Base-by-base conservation (phyloP, 1,140 invertebrate genomes). In the Heliconius nattereri region DNA sequence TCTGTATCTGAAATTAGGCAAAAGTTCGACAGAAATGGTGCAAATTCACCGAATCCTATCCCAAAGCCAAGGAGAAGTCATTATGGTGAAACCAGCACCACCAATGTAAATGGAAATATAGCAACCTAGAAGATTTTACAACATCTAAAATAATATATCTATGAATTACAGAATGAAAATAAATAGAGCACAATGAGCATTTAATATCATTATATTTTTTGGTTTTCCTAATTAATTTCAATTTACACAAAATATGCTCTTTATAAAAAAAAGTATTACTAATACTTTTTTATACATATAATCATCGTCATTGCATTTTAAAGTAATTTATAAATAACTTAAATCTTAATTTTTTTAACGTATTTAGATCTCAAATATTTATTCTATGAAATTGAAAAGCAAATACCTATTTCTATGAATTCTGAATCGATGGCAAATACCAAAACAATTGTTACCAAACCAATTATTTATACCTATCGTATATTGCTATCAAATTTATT, bases 51-150 rank as follows among this genome's bases (percentile, higher is more conserved):
- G 79, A 95, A 95, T 88, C 94, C 94, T 8, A 94, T 95, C 86
- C 94, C 94, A 88, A 95, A 95, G 83, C 94, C 94, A 26, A 90
- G 92, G 84, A 90, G 94, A 82, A 92, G 93, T 87, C 90, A 94
- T 79, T 89, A 92, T 71, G 91, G 92, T 37, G 91, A 89, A 73
- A 80, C 87, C 6, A 89, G 81, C 75, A 87, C 89, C 66, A 88
- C 90, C 71, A 77, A 52, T 52, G 19, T 84, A 20, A 88, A 89
- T 49, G 85, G 85, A 60, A 86, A 86, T 80, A 40, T 83, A 72
- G 35, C 8, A 71, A 37, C 35, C 2, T 76, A 76, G 54, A 54
- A 45, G 16, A 26, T 20, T 71, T 79, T 75, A 40, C 70, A n/a
- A 57, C 23, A 6, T 75, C 2, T 71, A 77, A 77, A 45, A 71